These are phyloP conservation scores for Acholoe squamosa DNA, from an alignment of 2,888 invertebrate genomes.

Conservation along the genomic window DNA sequence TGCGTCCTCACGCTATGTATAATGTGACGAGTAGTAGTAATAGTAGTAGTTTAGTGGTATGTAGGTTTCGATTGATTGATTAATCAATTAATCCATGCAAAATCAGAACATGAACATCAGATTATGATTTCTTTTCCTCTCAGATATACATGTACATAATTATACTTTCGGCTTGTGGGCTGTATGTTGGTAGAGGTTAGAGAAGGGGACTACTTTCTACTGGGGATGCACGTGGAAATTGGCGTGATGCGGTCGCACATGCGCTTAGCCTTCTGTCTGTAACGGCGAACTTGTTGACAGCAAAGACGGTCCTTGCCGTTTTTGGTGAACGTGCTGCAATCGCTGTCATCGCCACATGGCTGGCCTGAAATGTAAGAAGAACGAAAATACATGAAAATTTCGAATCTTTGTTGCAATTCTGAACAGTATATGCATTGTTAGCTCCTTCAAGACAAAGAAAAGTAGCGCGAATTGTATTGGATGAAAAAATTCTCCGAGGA, in stretches of 20 bases:
- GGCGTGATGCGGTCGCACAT: slow-evolving; percentile 67
- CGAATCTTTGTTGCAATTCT: background rate
- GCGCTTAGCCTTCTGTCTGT: slow-evolving; percentile 64
- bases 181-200: background rate
- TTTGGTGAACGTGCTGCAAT: slow-evolving; percentile 59
- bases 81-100: background rate
- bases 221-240: slow-evolving; percentile 63
- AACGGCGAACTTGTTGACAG: slow-evolving; percentile 64
- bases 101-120: slow-evolving; percentile 1
- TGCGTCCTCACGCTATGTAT: background rate
- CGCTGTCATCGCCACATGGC: slow-evolving; percentile 41
- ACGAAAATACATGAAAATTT: background rate
- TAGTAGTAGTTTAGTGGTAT: background rate
- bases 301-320: slow-evolving; percentile 63
- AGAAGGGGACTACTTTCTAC: slow-evolving; percentile 38
- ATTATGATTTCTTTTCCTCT: slow-evolving; percentile 47
- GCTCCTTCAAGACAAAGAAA: too few relatives aligned
- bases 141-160: slow-evolving; percentile 3
- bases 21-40: background rate
- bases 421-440: background rate
- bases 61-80: background rate
- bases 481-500: too few relatives aligned
- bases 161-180: slow-evolving; percentile 13
- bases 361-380: slow-evolving; percentile 53
- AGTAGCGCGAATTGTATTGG: too few relatives aligned